Evolutionary conservation across 2,797 vertebrate species (phyloP), one percentile per base, ranked within the genome.

Genomic region (Mormyrops attenuatus): DNA sequence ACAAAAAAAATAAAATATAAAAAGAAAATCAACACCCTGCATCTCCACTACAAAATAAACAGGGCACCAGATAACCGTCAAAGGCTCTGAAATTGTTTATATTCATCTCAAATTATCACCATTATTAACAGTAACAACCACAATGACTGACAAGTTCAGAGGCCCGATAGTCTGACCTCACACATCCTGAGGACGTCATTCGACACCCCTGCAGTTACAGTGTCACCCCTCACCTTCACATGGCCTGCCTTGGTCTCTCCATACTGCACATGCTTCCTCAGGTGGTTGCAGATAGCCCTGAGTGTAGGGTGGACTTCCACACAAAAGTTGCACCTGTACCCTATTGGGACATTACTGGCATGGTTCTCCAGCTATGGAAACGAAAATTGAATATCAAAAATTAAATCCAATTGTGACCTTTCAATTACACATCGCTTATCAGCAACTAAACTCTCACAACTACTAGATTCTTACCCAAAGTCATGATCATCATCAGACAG

Each of bases 321-420:
- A 0, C 99, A 99, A 95, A 99, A 99, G 92, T 99, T 99, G 94
- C 99, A 99, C 90, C 98, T 97, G 96, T 98, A 99, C 92, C 98
- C 98, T 89, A 99, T 95, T 22, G 96, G 95, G 60, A 93, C 77
- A 90, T 94, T 95, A 89, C 92, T 93, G 80, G 89, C 53, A 88
- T 91, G 90, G 88, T 15, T 93, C 90, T 96, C 96, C 93, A 94
- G 90, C 92, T 92, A 15, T 90, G 20, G 60, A 44, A 49, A 41
- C 30, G 41, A 69, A 88, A 88, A 41, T 22, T 30, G 87, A 44
- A 69, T 13, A 22, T 49, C 11, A 47, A 47, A 69, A 63, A 49
- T 66, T 60, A 52, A 85, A 47, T 49, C 44, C n/a, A 85, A 52
- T 30, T 47, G 82, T 15, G n/a, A 52, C 9, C 49, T 49, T 22